Conservation (phyloP, 2,113 vertebrate species). For the Orcinus orca region DNA sequence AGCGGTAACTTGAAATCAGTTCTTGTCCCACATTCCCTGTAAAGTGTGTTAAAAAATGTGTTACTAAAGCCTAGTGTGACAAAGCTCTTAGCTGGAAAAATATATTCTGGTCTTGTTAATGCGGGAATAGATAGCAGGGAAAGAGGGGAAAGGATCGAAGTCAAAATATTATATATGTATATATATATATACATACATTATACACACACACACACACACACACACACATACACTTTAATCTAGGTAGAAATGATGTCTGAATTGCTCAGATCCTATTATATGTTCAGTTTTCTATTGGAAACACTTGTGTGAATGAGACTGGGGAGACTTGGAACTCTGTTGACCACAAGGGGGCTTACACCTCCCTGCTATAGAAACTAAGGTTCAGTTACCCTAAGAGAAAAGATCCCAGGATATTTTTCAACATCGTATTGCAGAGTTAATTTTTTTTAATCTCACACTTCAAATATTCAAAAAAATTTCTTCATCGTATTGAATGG, state of each 20-base stretch:
- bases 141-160: not conserved
- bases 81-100: not conserved
- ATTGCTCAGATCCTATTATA: no score
- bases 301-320: not conserved
- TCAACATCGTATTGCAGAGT: not conserved
- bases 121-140: not conserved
- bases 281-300: not conserved
- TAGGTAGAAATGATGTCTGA: not conserved
- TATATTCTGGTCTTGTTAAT: not conserved
- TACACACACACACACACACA: no score
- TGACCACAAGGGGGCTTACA: not conserved
- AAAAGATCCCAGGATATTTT: not conserved
- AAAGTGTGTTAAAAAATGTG: not conserved
- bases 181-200: no score
- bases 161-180: not conserved
- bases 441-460: not conserved
- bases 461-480: not conserved
- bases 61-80: not conserved
- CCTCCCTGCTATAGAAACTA: not conserved
- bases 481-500: not conserved
- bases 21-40: not conserved
- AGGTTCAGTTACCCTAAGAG: not conserved
- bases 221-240: not conserved
- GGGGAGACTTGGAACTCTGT: not conserved
- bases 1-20: not conserved